phyloP scores from a whole-genome alignment of 30 jellyfish, hydroid and myxozoan genomes.

The Euphysa ruthae region DNA sequence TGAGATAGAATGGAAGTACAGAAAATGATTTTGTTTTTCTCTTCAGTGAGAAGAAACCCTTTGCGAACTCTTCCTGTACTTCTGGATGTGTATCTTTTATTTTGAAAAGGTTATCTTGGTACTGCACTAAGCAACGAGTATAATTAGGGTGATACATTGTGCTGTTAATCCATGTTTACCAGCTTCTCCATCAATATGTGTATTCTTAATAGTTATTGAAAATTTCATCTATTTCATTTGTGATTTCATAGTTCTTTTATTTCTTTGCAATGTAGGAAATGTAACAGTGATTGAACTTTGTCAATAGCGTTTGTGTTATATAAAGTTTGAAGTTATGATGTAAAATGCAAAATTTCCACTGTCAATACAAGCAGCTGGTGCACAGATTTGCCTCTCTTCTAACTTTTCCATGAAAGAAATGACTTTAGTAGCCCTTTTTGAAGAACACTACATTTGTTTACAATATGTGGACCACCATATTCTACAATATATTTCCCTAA shows the following conservation, averaged over 20 bases:
- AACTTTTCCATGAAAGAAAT: neutral
- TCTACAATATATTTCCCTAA: neutral
- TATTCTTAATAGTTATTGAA: neutral
- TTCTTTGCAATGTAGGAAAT: neutral
- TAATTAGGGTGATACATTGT: neutral
- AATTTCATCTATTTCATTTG: neutral
- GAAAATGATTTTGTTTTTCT: neutral
- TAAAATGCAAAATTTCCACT: neutral
- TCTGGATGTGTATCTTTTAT: neutral
- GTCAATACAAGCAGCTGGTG: constrained; percentile 3
- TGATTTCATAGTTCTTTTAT: neutral
- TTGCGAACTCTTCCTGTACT: neutral
- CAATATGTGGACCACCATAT: neutral
- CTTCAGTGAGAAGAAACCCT: neutral
- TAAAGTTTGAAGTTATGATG: neutral
- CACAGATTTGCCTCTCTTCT: neutral
- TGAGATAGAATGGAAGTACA: neutral
- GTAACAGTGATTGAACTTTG: neutral
- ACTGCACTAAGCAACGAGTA: neutral
- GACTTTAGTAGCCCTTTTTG: neutral
- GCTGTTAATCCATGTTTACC: neutral
- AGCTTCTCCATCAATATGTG: neutral
- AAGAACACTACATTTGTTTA: neutral
- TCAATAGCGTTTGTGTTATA: neutral
- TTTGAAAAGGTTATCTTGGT: neutral